Base-by-base conservation (phyloP, 2,113 vertebrate species). In the Callionymus lyra region DNA sequence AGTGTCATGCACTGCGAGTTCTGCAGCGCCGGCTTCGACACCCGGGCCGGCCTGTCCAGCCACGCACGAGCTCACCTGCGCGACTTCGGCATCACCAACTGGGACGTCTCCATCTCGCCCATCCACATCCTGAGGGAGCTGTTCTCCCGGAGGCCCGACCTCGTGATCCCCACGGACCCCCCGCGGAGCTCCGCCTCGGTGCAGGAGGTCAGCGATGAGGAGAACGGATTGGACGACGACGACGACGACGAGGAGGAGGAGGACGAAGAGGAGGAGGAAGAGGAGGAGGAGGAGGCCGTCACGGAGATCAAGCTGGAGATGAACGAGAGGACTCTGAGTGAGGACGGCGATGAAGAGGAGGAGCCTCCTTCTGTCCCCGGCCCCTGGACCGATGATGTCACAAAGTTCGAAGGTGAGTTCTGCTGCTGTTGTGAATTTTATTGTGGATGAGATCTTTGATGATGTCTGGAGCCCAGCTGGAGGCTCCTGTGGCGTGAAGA, bases 1-100 rank as follows among this genome's bases (percentile, higher is more conserved):
- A 97, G 93, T 48, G 81, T 97, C 72, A 97, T 97, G 93, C 87
- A 90, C 47, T 97, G 93, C 33, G 92, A 97, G 75, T 97, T 97
- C 87, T 97, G 94, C n/a, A 90, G 91, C 16, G 93, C 93, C 0
- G 92, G 91, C 27, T 96, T 95, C 4, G 94, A 96, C 84, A 94
- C 93, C 0, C 84, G 93, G 5, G 94, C 94, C 0, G 94, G 94
- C 6, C 88, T 97, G 34, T 96, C 94, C 63, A 97, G 94, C 77
- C 94, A 97, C 0, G 94, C 94, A 42, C 75, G 94, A 6, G 94
- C 94, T 33, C 94, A 97, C 71, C 87, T 97, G 27, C 80, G 94
- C 0, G 94, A 97, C 79, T 94, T 97, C 5, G 93, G 93, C 16
- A 96, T 97, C 71, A 94, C 91, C 57, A 96, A 96, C 84, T 97